phyloP scores from a whole-genome alignment of 2,113 vertebrate species.

The Cololabis saira region DNA sequence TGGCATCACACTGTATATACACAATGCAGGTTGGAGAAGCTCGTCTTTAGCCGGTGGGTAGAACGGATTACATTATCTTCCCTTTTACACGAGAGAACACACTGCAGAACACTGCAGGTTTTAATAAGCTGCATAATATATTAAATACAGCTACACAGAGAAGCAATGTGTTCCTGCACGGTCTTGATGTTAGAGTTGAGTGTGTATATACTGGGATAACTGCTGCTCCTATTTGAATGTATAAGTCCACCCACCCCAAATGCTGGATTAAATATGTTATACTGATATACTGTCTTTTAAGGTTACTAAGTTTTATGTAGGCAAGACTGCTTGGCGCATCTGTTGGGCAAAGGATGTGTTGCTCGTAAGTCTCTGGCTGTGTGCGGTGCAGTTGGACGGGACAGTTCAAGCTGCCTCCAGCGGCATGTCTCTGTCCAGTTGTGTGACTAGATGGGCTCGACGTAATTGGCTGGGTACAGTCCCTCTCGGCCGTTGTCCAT shows the following conservation, averaged over 20 bases:
- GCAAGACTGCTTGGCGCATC: slow-evolving; percentile 80
- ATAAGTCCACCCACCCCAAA: slow-evolving; percentile 67
- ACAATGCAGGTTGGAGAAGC: slow-evolving; percentile 78
- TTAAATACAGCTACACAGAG: slow-evolving; percentile 74
- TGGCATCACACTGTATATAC: slow-evolving; percentile 78
- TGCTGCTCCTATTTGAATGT: slow-evolving; percentile 66
- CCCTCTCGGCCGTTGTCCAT: slow-evolving; percentile 93
- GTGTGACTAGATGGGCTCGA: slow-evolving; percentile 90
- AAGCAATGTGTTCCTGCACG: slow-evolving; percentile 80
- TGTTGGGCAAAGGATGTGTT: slow-evolving; percentile 80
- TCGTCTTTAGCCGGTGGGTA: slow-evolving; percentile 66
- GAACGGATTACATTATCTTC: slow-evolving; percentile 68
- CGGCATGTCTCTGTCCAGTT: slow-evolving; percentile 68
- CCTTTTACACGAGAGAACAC: slow-evolving; percentile 65
- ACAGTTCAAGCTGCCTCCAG: slow-evolving; percentile 83
- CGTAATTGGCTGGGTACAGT: slow-evolving; percentile 98
- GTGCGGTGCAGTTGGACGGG: slow-evolving; percentile 75
- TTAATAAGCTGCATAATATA: slow-evolving; percentile 71
- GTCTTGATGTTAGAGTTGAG: slow-evolving; percentile 64
- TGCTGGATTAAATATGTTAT: slow-evolving; percentile 79
- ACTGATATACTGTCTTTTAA: slow-evolving; percentile 79
- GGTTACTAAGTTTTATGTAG: slow-evolving; percentile 80
- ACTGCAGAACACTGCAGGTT: slow-evolving; percentile 63
- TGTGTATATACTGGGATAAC: slow-evolving; percentile 75
- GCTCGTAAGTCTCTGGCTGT: slow-evolving; percentile 84